Base-by-base conservation (phyloP, 2,888 invertebrate species). In the Nycteola revayana region DNA sequence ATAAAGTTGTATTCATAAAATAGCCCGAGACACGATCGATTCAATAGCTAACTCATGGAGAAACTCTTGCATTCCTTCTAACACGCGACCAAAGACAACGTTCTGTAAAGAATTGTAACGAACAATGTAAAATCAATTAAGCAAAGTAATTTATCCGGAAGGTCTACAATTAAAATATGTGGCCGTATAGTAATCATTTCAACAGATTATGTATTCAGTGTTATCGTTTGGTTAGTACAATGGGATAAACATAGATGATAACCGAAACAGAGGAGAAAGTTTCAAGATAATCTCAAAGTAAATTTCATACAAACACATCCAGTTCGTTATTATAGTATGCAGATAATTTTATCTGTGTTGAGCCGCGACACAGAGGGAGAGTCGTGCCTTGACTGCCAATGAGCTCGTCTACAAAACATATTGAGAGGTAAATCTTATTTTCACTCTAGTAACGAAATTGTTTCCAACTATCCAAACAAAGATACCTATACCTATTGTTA, bases 341-440 rank as follows among this genome's bases (percentile, higher is more conserved):
- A 66, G 66, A 63, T 56, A 59, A 60, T 66, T 69, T 67, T 51
- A 69, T 62, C 63, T 56, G 53, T 52, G 49, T 60, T 60, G 50
- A 58, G 58, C 35, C 42, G 61, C 67, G 65, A 63, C 65, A 65
- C 57, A 59, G 62, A 57, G 48, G 47, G 49, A 28, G 42, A 21
- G 50, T 76, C 80, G 83, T 83, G 80, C 72, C 71, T 45, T 27
- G 69, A 73, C 64, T 79, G 49, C 45, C 54, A 68, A 75, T 65
- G 62, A 65, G 56, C 33, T 34, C 34, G 40, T 48, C 55, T 44
- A 52, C 52, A 60, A 49, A 51, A 60, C 63, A 68, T 73, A 73
- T 74, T 71, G 67, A 73, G 63, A 73, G 58, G 57, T 67, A 68
- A 66, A 72, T 70, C 69, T 38, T 37, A 49, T 46, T 52, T 46